Evolutionary conservation across 2,888 invertebrate genomes (phyloP).

Genomic region (Melanargia galathea): DNA sequence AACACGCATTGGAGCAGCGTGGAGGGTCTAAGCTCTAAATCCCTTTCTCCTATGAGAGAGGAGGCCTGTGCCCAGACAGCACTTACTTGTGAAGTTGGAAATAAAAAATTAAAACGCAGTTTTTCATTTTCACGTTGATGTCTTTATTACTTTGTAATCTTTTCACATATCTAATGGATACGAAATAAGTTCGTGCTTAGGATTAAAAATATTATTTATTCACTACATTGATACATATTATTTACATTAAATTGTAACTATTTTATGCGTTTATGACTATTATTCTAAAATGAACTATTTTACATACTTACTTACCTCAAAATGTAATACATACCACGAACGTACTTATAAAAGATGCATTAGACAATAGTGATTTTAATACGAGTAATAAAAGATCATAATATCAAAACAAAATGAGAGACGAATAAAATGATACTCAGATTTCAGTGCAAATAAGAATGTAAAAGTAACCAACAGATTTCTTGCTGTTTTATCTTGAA

Average conservation of each 20-base stretch:
- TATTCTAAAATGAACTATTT: too few species aligned
- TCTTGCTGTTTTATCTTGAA: too few species aligned
- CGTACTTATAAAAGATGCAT: not conserved
- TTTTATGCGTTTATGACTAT: not conserved
- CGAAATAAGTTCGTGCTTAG: constrained; percentile 48
- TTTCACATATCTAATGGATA: constrained; percentile 57
- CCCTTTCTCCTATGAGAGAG: too few species aligned
- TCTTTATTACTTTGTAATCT: constrained; percentile 56
- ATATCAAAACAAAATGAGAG: too few species aligned
- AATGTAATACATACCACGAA: not conserved
- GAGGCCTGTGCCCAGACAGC: too few species aligned
- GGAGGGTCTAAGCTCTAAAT: too few species aligned
- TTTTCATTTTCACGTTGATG: constrained; percentile 17
- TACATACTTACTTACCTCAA: too few species aligned
- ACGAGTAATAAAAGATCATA: not conserved
- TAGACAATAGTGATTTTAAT: not conserved
- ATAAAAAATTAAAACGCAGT: constrained; percentile 16
- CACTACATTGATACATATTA: not conserved
- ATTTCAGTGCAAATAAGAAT: too few species aligned
- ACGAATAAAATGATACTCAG: too few species aligned
- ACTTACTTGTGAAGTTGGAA: not conserved
- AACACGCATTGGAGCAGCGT: too few species aligned
- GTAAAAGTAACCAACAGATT: too few species aligned
- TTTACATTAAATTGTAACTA: constrained; percentile 9
- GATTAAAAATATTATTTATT: not conserved